A percentile compares a stretch with the other conserved stretches of the same genome.
phyloP scores from a whole-genome alignment of 2,797 vertebrate genomes.

The Mus spretus region DNA sequence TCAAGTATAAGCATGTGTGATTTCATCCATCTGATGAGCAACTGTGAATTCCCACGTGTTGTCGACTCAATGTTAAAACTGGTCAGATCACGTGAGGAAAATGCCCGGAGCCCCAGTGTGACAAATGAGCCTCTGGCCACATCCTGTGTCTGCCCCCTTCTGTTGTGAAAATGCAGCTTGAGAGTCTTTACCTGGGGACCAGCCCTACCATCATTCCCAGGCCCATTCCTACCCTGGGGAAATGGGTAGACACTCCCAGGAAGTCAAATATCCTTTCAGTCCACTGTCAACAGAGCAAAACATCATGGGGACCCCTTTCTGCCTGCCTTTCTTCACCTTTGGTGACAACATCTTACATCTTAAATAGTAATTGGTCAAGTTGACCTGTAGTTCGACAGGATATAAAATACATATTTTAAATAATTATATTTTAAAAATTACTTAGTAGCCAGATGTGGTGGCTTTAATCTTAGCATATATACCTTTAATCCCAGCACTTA shows the following conservation, averaged over 20 bases:
- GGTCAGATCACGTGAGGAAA: neutral
- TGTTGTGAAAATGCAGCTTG: neutral
- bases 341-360: neutral
- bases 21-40: accelerated
- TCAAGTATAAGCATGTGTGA: neutral
- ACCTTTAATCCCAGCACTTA: constrained; percentile 2
- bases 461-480: neutral
- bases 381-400: neutral
- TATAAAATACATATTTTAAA: constrained; percentile 37
- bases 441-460: neutral
- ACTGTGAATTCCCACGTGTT: neutral
- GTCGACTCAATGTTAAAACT: neutral
- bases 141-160: neutral
- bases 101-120: neutral
- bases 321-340: neutral
- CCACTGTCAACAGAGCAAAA: neutral
- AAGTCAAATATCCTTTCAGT: neutral
- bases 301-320: neutral
- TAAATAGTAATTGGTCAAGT: neutral
- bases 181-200: neutral
- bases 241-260: neutral
- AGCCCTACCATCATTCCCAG: neutral
- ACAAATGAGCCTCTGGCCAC: neutral
- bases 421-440: constrained; percentile 38
- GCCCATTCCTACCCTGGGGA: neutral